Evolutionary conservation across 2,113 vertebrate genomes (phyloP), one percentile per base, ranked within the genome.

Genomic region (Oreochromis tanganicae): DNA sequence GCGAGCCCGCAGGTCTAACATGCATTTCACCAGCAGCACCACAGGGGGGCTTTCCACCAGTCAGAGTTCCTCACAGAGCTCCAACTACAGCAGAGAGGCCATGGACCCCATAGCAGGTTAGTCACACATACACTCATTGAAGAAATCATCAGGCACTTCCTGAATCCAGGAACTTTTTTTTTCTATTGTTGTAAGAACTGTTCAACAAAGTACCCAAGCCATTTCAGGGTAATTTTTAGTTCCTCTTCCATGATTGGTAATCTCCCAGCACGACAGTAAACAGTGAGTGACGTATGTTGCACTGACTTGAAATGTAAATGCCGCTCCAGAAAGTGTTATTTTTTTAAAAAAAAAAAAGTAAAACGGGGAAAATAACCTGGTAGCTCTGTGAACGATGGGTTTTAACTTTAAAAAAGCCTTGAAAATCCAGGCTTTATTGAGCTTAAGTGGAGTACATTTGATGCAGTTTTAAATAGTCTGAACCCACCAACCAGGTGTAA

Each of bases 31-130:
- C 96, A 99, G 96, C 97, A 99, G 97, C 96, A 98, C 99, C 95
- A 96, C 97, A 90, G 98, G 98, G 93, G 99, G 98, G 91, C 97
- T 99, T 96, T 98, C 98, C 19, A 94, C 93, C 90, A 94, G 84
- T 75, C 95, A 96, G 94, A 95, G 93, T 36, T 97, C 99, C 92
- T 98, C 99, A 94, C 99, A 99, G 97, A 99, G 98, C 96, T 99
- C 99, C 96, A 99, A 98, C 0, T 99, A 99, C 96, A 99, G 98
- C 97, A 98, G 99, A 96, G 99, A 99, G 97, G 96, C 99, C 93
- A 99, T 99, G 99, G 99, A 99, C 96, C 99, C 99, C 94, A 99
- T 99, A 96, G 99, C 99, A 97, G 99, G 99, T 99, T 94, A 96
- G 97, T 63, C 36, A 9, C 54, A 56, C 19, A 5, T 17, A 52